Conservation (phyloP, 2,113 vertebrate genomes). For the Fulmarus glacialis region DNA sequence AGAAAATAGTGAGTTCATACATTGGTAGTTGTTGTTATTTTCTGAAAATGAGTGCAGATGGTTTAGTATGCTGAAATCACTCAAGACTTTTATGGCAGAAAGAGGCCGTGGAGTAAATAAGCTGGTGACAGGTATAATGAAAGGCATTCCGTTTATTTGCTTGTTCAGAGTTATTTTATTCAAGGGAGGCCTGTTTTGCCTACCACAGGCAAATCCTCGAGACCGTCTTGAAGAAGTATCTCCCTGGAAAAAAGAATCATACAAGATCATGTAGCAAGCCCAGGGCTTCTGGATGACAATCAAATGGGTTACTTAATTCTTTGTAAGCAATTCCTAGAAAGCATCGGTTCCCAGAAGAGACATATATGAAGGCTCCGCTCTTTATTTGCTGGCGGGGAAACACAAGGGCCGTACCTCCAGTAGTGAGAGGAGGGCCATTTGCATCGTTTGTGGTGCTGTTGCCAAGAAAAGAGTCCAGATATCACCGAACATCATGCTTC, state of each 20-base stretch:
- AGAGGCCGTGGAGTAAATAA: conserved; percentile 40
- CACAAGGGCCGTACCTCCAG: neutral
- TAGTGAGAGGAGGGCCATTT: neutral
- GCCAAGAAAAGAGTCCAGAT: neutral
- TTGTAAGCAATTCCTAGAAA: conserved; percentile 49
- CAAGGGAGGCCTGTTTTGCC: conserved; percentile 9
- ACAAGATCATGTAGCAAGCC: neutral
- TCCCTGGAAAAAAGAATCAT: neutral
- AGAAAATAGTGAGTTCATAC: conserved; percentile 61
- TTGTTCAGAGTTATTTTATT: conserved; percentile 29
- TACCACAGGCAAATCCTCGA: conserved; percentile 19
- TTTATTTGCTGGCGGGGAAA: neutral
- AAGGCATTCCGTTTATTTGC: conserved; percentile 23
- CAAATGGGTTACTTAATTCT: conserved; percentile 5
- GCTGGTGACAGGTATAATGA: conserved; percentile 57
- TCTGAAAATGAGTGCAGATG: conserved; percentile 60
- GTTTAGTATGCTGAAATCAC: conserved; percentile 43
- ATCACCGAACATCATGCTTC: neutral
- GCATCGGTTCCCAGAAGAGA: neutral
- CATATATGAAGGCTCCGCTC: neutral
- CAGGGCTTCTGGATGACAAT: conserved; percentile 8
- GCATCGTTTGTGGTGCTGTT: neutral
- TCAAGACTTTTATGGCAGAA: conserved; percentile 48
- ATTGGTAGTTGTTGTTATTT: conserved; percentile 37
- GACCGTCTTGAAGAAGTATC: neutral